Percentiles rank a stretch among this genome's conserved stretches.
Evolutionary conservation across 2,888 invertebrate genomes (phyloP).

Genomic region (Dermolepida albohirtum): DNA sequence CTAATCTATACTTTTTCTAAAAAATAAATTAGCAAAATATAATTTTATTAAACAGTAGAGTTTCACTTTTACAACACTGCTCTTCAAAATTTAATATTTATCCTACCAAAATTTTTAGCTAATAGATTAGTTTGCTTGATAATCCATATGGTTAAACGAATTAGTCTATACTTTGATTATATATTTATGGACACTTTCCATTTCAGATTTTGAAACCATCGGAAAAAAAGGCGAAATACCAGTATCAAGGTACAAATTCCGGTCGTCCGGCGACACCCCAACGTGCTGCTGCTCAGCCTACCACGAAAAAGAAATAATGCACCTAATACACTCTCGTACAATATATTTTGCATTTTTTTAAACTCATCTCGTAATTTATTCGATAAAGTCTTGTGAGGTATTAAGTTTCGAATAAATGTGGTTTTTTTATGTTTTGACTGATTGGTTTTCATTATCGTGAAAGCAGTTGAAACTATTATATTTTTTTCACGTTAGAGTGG

Average conservation of each 20-base stretch:
- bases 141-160: too few species aligned
- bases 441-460: slow-evolving; percentile 1
- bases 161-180: too few species aligned
- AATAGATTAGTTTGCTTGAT: too few species aligned
- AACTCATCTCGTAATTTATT: slow-evolving; percentile 46
- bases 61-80: too few species aligned
- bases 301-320: slow-evolving; percentile 76
- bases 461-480: neutral
- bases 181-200: slow-evolving; percentile 38
- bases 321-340: slow-evolving; percentile 40
- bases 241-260: slow-evolving; percentile 90
- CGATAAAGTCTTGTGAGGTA: slow-evolving; percentile 48
- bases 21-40: too few species aligned
- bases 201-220: slow-evolving; percentile 97
- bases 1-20: too few species aligned
- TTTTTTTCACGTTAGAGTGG: slow-evolving; percentile 4
- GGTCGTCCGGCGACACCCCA: slow-evolving; percentile 89
- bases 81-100: too few species aligned
- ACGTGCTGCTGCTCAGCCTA: slow-evolving; percentile 70
- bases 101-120: too few species aligned
- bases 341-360: slow-evolving; percentile 46
- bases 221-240: slow-evolving; percentile 99
- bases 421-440: slow-evolving; percentile 32
- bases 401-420: slow-evolving; percentile 45
- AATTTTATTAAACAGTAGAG: too few species aligned